These are phyloP conservation scores for Nothura maculosa DNA, from an alignment of 2,797 vertebrate species.

Conservation along the genomic window DNA sequence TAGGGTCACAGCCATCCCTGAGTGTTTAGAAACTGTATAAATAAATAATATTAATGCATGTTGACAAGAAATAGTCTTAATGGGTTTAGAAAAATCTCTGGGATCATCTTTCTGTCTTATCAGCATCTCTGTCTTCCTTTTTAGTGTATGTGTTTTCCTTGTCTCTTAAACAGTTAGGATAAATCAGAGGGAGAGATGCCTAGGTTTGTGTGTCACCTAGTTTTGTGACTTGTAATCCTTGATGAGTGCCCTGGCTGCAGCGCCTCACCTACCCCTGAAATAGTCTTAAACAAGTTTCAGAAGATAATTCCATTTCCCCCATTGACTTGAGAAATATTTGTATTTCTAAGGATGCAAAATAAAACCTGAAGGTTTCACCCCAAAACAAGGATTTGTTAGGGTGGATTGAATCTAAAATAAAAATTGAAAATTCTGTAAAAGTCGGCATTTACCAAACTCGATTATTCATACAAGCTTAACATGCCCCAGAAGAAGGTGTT, in stretches of 20 bases:
- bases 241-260: constrained; percentile 33
- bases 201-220: constrained; percentile 29
- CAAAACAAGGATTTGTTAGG: not conserved
- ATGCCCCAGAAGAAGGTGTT: not conserved
- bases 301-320: constrained; percentile 38
- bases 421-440: not conserved
- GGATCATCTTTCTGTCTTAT: not conserved
- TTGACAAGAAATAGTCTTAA: not conserved
- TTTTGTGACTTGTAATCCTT: constrained; percentile 22
- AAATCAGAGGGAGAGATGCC: constrained; percentile 12
- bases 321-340: not conserved
- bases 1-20: constrained; percentile 1
- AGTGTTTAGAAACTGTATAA: not conserved
- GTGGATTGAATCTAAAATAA: not conserved
- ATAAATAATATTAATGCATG: not conserved
- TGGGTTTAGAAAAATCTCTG: not conserved
- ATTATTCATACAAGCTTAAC: not conserved
- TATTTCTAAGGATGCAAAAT: constrained; percentile 4
- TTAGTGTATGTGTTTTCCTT: not conserved
- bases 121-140: not conserved
- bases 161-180: not conserved
- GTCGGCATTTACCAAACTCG: not conserved
- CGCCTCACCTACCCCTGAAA: constrained; percentile 43
- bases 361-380: not conserved
- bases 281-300: constrained; percentile 31